Evolutionary conservation across 1,140 invertebrate species (phyloP).

Genomic region (Ditylenchus dipsaci): DNA sequence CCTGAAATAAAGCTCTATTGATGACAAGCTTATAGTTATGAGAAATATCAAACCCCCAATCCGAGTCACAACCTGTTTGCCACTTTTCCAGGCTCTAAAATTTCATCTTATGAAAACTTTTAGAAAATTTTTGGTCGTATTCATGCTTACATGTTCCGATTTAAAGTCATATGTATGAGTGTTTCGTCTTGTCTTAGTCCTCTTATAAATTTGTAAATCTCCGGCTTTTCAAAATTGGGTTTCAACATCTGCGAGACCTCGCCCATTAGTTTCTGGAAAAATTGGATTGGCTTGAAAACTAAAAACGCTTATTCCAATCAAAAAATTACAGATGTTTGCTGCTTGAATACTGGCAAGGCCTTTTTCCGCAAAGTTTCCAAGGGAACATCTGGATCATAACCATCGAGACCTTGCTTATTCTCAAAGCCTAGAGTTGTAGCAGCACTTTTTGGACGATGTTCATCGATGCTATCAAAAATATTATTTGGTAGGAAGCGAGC

Average conservation of each 20-base stretch:
- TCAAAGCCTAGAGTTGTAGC: constrained; percentile 19
- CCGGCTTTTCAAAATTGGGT: not conserved
- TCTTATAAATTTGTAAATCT: not conserved
- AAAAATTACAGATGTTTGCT: constrained; percentile 26
- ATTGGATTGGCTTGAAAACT: not conserved
- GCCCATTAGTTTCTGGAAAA: constrained; percentile 18
- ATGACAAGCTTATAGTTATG: too few species aligned
- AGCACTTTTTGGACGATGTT: not conserved
- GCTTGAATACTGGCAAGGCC: constrained; percentile 22
- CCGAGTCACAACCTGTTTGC: constrained; percentile 41
- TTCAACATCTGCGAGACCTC: not conserved
- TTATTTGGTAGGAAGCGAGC: too few species aligned
- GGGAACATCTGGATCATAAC: constrained; percentile 24
- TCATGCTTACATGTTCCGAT: constrained; percentile 21
- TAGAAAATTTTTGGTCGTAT: constrained; percentile 3
- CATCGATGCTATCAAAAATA: not conserved
- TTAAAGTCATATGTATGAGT: constrained; percentile 37
- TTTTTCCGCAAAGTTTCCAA: constrained; percentile 19
- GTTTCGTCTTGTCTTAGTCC: constrained; percentile 20
- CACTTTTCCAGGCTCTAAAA: constrained; percentile 30
- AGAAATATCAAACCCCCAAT: constrained; percentile 26
- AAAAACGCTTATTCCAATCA: not conserved
- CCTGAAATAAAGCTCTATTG: not conserved
- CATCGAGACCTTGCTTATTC: constrained; percentile 15
- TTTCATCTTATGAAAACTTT: not conserved